Evolutionary conservation across 2,888 invertebrate genomes (phyloP).

Genomic region (Amiota minor): DNA sequence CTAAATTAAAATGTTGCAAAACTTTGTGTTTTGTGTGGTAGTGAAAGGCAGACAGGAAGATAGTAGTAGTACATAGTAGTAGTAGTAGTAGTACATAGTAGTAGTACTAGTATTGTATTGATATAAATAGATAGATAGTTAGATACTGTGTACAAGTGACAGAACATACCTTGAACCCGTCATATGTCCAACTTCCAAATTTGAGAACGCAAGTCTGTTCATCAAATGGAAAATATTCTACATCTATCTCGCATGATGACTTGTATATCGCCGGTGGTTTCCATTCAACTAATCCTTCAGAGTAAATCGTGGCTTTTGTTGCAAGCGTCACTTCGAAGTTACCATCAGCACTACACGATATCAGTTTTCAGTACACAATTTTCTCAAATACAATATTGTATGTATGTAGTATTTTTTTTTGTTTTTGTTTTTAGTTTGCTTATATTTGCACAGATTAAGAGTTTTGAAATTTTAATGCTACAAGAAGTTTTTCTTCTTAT

Average conservation of each 20-base stretch:
- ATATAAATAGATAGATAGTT: neutral
- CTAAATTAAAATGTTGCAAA: slow-evolving; percentile 10
- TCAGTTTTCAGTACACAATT: slow-evolving; percentile 6
- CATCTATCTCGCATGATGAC: slow-evolving; percentile 96
- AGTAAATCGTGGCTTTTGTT: slow-evolving; percentile 85
- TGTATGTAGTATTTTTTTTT: no score
- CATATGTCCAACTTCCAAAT: slow-evolving; percentile 98
- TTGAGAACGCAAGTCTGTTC: slow-evolving; percentile 97
- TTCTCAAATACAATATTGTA: neutral
- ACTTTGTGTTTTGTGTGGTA: slow-evolving; percentile 22
- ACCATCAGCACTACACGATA: slow-evolving; percentile 88
- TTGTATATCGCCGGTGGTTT: slow-evolving; percentile 99
- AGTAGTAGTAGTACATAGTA: neutral
- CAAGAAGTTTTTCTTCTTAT: neutral
- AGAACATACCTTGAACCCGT: slow-evolving; percentile 93
- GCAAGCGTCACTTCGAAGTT: slow-evolving; percentile 96
- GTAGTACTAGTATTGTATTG: no score
- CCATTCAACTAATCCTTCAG: slow-evolving; percentile 94
- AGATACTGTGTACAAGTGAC: slow-evolving; percentile 28
- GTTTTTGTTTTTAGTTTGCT: no score
- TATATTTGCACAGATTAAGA: neutral
- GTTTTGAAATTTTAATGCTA: neutral
- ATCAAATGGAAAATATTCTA: slow-evolving; percentile 97
- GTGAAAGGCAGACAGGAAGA: slow-evolving; percentile 20
- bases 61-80: slow-evolving; percentile 2